These are phyloP conservation scores for Bergia sp. DNA, from an alignment of 92 coral and sea anemone species.

Conservation along the genomic window DNA sequence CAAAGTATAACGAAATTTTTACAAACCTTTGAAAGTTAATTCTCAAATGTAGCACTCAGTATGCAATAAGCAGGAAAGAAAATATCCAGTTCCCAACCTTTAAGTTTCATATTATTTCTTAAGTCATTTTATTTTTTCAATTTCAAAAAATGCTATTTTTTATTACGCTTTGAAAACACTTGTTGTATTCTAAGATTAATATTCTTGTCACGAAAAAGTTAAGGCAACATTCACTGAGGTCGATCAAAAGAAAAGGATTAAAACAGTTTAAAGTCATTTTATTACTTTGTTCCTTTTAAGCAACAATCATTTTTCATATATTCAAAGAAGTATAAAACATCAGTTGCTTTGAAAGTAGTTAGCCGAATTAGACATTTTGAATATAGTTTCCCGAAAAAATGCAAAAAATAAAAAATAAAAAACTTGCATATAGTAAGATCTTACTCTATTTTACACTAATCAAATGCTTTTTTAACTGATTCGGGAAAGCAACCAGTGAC, in stretches of 20 bases:
- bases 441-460: background rate
- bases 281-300: background rate
- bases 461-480: too few species aligned
- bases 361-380: background rate
- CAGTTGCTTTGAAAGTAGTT: too few species aligned
- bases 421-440: too few species aligned
- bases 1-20: background rate
- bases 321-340: background rate
- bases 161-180: too few species aligned
- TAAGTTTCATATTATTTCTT: background rate
- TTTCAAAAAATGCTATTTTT: background rate
- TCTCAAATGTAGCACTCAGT: too few species aligned
- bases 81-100: background rate
- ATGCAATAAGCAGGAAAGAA: background rate
- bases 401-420: too few species aligned
- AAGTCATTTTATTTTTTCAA: background rate
- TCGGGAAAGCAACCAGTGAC: too few species aligned
- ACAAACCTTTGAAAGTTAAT: background rate
- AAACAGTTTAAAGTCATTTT: background rate
- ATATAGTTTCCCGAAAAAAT: too few species aligned
- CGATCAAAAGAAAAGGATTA: too few species aligned
- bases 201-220: background rate
- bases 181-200: background rate
- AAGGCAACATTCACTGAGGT: too few species aligned
- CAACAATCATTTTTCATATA: background rate